Evolutionary conservation across 2,797 vertebrate species (phyloP), one percentile per base, ranked within the genome.

Genomic region (Falco rusticolus): DNA sequence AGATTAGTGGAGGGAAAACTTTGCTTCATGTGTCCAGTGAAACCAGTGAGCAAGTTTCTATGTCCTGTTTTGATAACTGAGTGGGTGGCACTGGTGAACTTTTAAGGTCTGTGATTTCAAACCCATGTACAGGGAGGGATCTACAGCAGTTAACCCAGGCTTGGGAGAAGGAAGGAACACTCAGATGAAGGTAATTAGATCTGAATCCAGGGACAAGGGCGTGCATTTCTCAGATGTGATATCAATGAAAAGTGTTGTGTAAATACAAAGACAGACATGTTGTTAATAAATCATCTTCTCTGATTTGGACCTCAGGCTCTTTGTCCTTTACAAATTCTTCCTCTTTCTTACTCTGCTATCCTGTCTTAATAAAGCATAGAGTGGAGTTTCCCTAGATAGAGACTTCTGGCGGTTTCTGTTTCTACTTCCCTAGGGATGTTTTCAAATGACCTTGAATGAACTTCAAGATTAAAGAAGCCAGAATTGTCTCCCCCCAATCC

Each of bases 401-500:
- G 22, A 53, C 4, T 71, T 68, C 18, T 90, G 39, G 26, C 17
- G 3, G 50, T 51, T 95, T 84, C 74, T 89, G 5, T 34, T 89
- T 94, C 65, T 78, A 20, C 6, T 71, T 89, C 20, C 45, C 8
- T 11, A 25, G n/a, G 41, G 7, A 60, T 81, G 93, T 94, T 96
- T 79, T 37, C 50, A 69, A 47, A 22, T 61, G 33, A 64, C 65
- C 31, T 94, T 90, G 84, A 96, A 87, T 83, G 53, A 96, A 91
- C 74, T 91, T 96, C 45, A 94, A 45, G 26, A 94, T 90, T 72
- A 87, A 96, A 81, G 75, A 51, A 87, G 25, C 9, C n/a, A 82
- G 54, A 82, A 88, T 64, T 72, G 47, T 64, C 34, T 72, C 5
- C 15, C 29, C 29, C 4, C 10, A 17, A 16, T 39, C 13, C 26